Evolutionary conservation across 37 sponge, comb jelly and placozoan genomes (phyloP).

Genomic region (Cladorhizidae sp.): DNA sequence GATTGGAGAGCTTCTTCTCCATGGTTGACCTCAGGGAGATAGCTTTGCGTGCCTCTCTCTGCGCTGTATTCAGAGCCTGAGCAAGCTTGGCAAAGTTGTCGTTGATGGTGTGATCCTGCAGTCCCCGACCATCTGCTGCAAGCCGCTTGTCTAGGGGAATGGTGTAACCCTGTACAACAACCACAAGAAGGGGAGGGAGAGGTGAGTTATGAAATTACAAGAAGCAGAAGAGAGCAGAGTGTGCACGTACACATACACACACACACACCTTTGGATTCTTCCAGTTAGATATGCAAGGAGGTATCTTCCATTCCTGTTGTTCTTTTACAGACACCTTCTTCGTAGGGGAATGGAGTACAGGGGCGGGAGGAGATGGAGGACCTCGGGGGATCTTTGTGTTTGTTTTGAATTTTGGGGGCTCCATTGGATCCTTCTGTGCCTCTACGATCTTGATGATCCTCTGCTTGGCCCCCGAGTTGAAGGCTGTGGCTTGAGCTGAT

Average conservation of each 20-base stretch:
- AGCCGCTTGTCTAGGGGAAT: constrained; percentile 98
- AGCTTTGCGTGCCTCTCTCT: constrained; percentile 96
- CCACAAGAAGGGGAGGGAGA: constrained; percentile 9
- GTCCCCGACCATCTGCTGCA: constrained; percentile 96
- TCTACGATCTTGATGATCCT: constrained; percentile 97
- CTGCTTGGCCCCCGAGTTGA: constrained; percentile 95
- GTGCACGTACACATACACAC: background rate
- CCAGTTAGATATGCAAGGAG: constrained; percentile 98
- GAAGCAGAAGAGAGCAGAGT: no score
- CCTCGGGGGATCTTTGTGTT: constrained; percentile 97
- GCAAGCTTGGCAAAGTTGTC: constrained; percentile 99
- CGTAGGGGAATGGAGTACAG: constrained; percentile 95
- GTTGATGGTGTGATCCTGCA: constrained; percentile 97
- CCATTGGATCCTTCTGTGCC: constrained; percentile 97
- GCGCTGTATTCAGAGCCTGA: constrained; percentile 97
- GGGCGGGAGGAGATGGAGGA: constrained; percentile 98
- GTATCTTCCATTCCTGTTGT: constrained; percentile 99
- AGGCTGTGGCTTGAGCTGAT: constrained; percentile 86
- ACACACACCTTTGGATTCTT: constrained; percentile 87
- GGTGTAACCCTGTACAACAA: constrained; percentile 80
- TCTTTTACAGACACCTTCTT: constrained; percentile 97
- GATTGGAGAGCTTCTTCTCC: constrained; percentile 89
- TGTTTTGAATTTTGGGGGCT: constrained; percentile 91
- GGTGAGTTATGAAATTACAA: background rate
- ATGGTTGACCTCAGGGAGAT: constrained; percentile 83